Evolutionary conservation across 2,113 vertebrate genomes (phyloP), one percentile per base, ranked within the genome.

Genomic region (Dolichotis patagonum): DNA sequence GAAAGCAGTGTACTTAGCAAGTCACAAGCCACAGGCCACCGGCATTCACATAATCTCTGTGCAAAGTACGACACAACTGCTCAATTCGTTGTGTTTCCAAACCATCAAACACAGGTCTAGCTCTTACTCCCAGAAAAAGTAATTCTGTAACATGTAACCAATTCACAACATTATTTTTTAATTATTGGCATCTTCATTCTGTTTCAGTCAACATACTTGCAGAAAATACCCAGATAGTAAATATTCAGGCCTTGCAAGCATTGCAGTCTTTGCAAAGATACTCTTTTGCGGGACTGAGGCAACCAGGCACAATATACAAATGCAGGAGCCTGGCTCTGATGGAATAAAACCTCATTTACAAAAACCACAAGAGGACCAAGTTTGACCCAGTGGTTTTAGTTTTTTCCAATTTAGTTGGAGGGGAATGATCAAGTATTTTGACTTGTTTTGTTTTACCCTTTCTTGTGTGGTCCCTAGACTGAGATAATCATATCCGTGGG

Each of bases 261-360:
- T 35, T 54, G 32, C 5, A 6, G 17, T 94, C 73, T 78, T 65
- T 85, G 75, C 67, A 52, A 54, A 87, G n/a, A 26, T 30, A 83
- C 8, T 90, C 22, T 67, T 38, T 22, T 87, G 7, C 13, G n/a
- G 4, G 17, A 12, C 12, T 58, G 43, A 95, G 56, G 8, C 41
- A 35, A 20, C 30, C 69, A 54, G 7, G 86, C 16, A 80, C 56
- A 69, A 26, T 2, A 88, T 4, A 0, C 43, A 80, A 91, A 32
- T 9, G 77, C 81, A 84, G 28, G 54, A 83, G 22, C 14, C 24
- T 94, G 81, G 67, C 43, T 78, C 12, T 65, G 52, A 52, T 52
- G 63, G 49, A 90, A 67, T n/a, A 96, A 97, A 96, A 84, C 28
- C 90, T 88, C 67, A 84, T 85, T 96, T 88, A 60, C 7, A 65